phyloP scores from a whole-genome alignment of 2,888 invertebrate genomes.

The Lepeophtheirus nordmannii region DNA sequence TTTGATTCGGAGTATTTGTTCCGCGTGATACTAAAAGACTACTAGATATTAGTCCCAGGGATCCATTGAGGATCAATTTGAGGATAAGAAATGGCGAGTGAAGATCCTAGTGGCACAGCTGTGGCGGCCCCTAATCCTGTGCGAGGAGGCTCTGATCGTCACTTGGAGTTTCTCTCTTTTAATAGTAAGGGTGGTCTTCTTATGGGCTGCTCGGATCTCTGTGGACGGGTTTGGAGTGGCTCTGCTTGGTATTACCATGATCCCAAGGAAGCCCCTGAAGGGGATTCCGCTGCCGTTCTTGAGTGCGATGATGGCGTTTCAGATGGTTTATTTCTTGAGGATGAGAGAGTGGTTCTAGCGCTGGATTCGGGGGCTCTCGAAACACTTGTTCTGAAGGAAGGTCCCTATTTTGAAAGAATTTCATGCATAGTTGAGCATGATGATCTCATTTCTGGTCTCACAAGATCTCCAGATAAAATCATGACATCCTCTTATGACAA shows the following conservation, averaged over 20 bases:
- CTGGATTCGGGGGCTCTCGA: neutral
- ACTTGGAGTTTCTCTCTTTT: neutral
- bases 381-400: neutral
- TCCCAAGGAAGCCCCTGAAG: conserved; percentile 3
- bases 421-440: neutral
- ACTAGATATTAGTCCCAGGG: no score
- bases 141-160: neutral
- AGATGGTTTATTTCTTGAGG: neutral
- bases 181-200: neutral
- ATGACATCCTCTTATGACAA: conserved; percentile 5
- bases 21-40: no score
- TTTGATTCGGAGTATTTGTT: no score
- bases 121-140: no score
- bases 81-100: no score
- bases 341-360: neutral
- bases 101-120: no score
- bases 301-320: neutral
- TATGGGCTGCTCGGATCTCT: conserved; percentile 8
- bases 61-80: no score
- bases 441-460: neutral
- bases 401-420: neutral
- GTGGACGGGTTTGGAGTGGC: conserved; percentile 18
- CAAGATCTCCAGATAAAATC: neutral
- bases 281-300: neutral
- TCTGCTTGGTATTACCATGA: conserved; percentile 14